Base-by-base conservation (phyloP, 2,888 invertebrate genomes). In the Sphaerophoria rueppellii region DNA sequence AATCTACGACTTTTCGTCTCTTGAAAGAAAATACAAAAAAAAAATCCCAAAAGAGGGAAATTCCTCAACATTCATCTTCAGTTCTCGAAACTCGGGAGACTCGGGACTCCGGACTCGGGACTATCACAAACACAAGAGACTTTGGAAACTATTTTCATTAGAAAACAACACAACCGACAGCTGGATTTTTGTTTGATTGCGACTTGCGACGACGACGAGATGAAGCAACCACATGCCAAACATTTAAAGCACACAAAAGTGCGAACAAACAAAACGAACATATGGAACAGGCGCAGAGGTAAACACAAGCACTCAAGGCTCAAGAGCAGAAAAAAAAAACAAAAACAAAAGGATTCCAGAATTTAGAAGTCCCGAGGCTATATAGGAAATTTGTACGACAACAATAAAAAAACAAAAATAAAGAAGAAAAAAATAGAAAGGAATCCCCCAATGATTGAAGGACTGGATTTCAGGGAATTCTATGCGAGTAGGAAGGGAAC, bases 131-230 rank as follows among this genome's bases (percentile, higher is more conserved):
- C 24, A 24, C 24, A 24, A 24, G 40, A 4, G 48, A 52, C 48
- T 75, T 52, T 63, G 24, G 54, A 79, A 83, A 83, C 82, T 74
- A 83, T 83, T 83, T 83, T 79, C 79, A 83, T 83, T 83, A 83
- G 82, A 83, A 65, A 71, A 67, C 65, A 52, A 67, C 65, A 67
- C 78, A 74, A 78, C 82, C 74, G 82, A 46, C 79, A 74, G 63
- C 67, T 71, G 74, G 65, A 60, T 78, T 70, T 76, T 69, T 72
- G 76, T 78, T 79, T 60, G 71, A 75, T 14, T 11, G 35, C 54
- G 24, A 24, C 24, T 24, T 24, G 24, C 24, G 24, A 24, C 24
- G 24, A 24, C 24, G 24, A 24, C 1, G 9, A 43, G 12, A 32
- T 55, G 14, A 61, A 50, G 60, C 70, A 24, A 43, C 79, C 82